Evolutionary conservation across 2,113 vertebrate genomes (phyloP).

Genomic region (Marmota flaviventris): DNA sequence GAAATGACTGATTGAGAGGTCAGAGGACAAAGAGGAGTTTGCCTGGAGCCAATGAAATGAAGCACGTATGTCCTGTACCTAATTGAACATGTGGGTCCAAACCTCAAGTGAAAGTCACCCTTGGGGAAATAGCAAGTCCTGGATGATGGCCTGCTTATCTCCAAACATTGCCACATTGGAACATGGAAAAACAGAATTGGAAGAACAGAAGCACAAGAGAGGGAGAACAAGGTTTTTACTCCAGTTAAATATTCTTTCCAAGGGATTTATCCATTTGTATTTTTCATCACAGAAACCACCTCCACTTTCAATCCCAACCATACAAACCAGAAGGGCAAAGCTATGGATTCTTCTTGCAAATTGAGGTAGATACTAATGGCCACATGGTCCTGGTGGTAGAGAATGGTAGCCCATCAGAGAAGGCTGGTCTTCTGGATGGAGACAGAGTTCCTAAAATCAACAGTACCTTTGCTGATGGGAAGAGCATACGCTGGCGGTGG

Average conservation of each 20-base stretch:
- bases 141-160: too few species aligned
- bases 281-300: slow-evolving; percentile 88
- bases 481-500: slow-evolving; percentile 93
- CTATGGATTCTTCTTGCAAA: slow-evolving; percentile 95
- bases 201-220: neutral
- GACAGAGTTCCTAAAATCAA: slow-evolving; percentile 95
- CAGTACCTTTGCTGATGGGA: slow-evolving; percentile 92
- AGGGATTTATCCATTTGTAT: neutral
- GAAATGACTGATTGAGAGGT: neutral
- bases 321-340: slow-evolving; percentile 90
- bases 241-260: too few species aligned
- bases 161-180: fast-evolving
- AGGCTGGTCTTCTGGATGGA: slow-evolving; percentile 94
- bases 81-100: neutral
- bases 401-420: slow-evolving; percentile 90
- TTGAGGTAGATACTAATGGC: slow-evolving; percentile 91
- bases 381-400: slow-evolving; percentile 94
- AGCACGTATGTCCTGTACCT: neutral
- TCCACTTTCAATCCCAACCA: slow-evolving; percentile 87
- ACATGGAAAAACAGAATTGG: neutral
- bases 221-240: neutral
- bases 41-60: neutral
- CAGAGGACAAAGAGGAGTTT: slow-evolving; percentile 2
- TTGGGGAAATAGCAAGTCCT: neutral
- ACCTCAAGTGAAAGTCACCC: neutral